These are phyloP conservation scores for Genyomyrus donnyi DNA, from an alignment of 2,113 vertebrate genomes.

Conservation along the genomic window DNA sequence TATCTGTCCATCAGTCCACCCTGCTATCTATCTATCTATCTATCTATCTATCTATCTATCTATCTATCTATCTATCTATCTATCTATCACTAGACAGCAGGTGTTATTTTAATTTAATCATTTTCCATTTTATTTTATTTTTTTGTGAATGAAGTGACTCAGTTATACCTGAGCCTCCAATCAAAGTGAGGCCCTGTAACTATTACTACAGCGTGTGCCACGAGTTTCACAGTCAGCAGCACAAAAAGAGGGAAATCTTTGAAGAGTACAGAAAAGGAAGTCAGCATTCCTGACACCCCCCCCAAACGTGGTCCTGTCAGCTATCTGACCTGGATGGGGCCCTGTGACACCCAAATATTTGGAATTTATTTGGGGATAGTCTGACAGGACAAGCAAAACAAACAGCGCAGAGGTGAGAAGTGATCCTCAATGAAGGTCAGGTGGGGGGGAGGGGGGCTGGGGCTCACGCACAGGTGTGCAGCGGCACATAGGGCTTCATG, in stretches of 20 bases:
- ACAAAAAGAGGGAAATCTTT: slow-evolving; percentile 33
- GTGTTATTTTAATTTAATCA: neutral
- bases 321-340: slow-evolving; percentile 31
- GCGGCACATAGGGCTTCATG: too few relatives aligned
- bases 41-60: neutral
- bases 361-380: slow-evolving; percentile 40
- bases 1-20: too few relatives aligned
- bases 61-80: neutral
- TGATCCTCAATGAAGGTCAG: slow-evolving; percentile 52
- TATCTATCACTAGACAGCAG: neutral
- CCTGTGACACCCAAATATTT: slow-evolving; percentile 50
- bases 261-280: slow-evolving; percentile 3
- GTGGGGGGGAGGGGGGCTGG: slow-evolving; percentile 25
- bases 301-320: slow-evolving; percentile 30
- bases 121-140: neutral
- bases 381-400: slow-evolving; percentile 68
- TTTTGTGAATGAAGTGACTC: neutral
- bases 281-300: slow-evolving; percentile 17
- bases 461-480: slow-evolving; percentile 5
- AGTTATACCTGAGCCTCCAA: neutral
- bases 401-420: slow-evolving; percentile 66
- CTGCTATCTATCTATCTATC: neutral
- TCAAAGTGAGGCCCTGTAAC: too few relatives aligned
- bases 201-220: neutral
- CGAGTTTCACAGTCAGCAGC: slow-evolving; percentile 22